Evolutionary conservation across 2,797 vertebrate genomes (phyloP).

Genomic region (Peromyscus melanophrys): DNA sequence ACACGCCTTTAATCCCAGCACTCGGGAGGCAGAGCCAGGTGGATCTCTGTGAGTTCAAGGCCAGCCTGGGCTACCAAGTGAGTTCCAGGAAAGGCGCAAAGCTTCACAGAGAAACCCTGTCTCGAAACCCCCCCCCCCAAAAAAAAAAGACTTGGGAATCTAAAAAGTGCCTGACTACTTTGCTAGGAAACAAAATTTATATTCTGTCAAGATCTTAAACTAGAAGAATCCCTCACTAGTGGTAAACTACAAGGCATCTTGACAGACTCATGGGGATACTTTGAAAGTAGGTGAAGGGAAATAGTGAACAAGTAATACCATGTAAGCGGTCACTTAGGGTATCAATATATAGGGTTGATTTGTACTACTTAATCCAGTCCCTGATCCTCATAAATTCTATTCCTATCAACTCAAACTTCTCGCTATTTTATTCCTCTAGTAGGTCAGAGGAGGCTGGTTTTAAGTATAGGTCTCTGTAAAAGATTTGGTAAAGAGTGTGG

Average conservation of each 20-base stretch:
- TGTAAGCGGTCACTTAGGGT: background rate
- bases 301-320: slow-evolving; percentile 4
- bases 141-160: background rate
- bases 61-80: no score
- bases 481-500: background rate
- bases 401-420: background rate
- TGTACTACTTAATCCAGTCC: background rate
- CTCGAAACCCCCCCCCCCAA: no score
- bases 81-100: no score
- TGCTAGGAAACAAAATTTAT: background rate
- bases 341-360: background rate
- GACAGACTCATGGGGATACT: background rate
- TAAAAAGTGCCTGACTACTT: background rate
- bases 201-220: slow-evolving; percentile 38
- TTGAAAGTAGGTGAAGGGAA: background rate
- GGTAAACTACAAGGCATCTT: background rate
- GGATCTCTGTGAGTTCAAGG: no score
- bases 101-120: no score
- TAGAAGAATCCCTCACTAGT: slow-evolving; percentile 38
- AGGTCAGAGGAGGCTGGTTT: slow-evolving; percentile 39
- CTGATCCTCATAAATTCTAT: slow-evolving; percentile 4
- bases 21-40: no score
- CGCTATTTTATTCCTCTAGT: background rate
- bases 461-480: background rate
- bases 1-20: no score